Evolutionary conservation across 1,140 invertebrate genomes (phyloP), one percentile per base, ranked within the genome.

Genomic region (Brachionus rotundiformis): DNA sequence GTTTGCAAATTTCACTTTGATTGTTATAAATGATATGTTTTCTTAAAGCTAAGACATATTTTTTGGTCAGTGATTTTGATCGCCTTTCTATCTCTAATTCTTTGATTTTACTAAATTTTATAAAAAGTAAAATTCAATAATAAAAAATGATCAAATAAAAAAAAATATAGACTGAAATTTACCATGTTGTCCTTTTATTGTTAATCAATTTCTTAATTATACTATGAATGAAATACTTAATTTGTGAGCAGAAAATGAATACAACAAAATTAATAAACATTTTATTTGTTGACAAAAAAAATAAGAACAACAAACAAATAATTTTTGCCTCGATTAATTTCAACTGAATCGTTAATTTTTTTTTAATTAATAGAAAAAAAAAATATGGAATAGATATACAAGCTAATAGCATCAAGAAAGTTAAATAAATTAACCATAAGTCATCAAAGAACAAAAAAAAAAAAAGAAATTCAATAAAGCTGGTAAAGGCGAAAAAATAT

Each of bases 191-290:
- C 2, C 47, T 49, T 49, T 49, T 49, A 19, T 19, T 49, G n/a
- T 19, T 49, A 49, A 49, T 19, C 47, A 49, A 49, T 49, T 19
- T 49, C 47, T 49, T 19, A 49, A 49, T 19, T 49, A 49, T 16
- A 3, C n/a, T 49, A 19, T 49, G n/a, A 49, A 49, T 49, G n/a
- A 49, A 19, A 49, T 19, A 49, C n/a, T 49, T 19, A 19, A 49
- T 49, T 49, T 49, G n/a, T 49, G n/a, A 49, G n/a, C n/a, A 49
- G n/a, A n/a, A 49, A 49, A 49, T 49, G n/a, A 49, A 49, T 49
- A 49, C 47, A 49, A 49, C 47, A 49, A 49, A 49, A 49, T 49
- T 19, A 5, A 49, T 49, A 49, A 49, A 49, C n/a, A 19, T 49
- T 49, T 49, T 19, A 49, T 49, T 49, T 49, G n/a, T 19, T 49